Base-by-base conservation (phyloP, 2,797 vertebrate genomes). In the Buceros bicornis region DNA sequence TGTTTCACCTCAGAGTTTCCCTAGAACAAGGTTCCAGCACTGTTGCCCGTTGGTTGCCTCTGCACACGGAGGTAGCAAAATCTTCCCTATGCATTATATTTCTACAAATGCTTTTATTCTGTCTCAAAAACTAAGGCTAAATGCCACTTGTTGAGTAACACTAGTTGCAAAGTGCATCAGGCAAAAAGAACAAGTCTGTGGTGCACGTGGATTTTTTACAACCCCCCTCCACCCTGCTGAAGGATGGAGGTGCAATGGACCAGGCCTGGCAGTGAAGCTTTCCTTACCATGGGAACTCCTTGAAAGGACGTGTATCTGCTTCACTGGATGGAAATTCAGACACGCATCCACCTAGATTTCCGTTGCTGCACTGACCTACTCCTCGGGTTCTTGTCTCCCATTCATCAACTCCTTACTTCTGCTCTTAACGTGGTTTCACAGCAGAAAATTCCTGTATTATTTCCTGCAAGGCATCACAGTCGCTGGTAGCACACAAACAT, bases 131-230 rank as follows among this genome's bases (percentile, higher is more conserved):
- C 78, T 71, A 87, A 80, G 90, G 76, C 54, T 73, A 84, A 87
- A 82, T 67, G 87, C 81, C 91, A 71, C 67, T 88, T 76, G 42
- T 43, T 87, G 87, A 20, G 72, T 84, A 54, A 43, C 48, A 90
- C 58, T 62, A 61, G 66, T 83, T 87, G 87, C 87, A 89, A 96
- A 56, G 18, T 26, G 57, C 92, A 81, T 82, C 87, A 90, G 88
- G 54, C 40, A 72, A 94, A 95, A 91, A 94, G 94, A 93, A 91
- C 50, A 76, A 90, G 73, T 93, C 87, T 95, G 81, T 82, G 90
- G 37, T 69, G 88, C 48, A 42, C 5, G 28, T 91, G 89, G 84
- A 66, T 93, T 95, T 92, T 74, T 87, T 87, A 1, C 50, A 93
- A 65, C 92, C 64, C 42, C 48, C 58, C 20, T 67, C 13, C 26